Conservation (phyloP, 2,797 vertebrate species). For the Cyprinodon diabolis region DNA sequence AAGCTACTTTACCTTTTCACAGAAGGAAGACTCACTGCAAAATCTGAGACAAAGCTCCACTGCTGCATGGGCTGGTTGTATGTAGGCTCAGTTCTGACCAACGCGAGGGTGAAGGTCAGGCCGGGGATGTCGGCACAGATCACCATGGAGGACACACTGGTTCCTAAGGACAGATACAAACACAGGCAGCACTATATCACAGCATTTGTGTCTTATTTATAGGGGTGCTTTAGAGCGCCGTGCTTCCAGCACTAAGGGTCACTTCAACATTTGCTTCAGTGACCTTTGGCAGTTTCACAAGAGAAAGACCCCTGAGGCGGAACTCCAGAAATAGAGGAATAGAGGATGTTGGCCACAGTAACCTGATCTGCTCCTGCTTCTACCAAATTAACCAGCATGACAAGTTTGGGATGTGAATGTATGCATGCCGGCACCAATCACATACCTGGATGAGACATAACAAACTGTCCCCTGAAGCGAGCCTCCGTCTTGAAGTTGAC, state of each 20-base stretch:
- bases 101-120: slow-evolving; percentile 83
- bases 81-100: slow-evolving; percentile 83
- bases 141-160: slow-evolving; percentile 82
- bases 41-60: slow-evolving; percentile 87
- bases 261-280: slow-evolving; percentile 67
- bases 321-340: slow-evolving; percentile 70
- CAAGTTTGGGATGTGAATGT: slow-evolving; percentile 21
- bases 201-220: slow-evolving; percentile 33
- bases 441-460: slow-evolving; percentile 86
- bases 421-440: not conserved
- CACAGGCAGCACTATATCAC: slow-evolving; percentile 8
- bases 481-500: slow-evolving; percentile 86
- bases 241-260: slow-evolving; percentile 45
- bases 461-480: slow-evolving; percentile 84
- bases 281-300: slow-evolving; percentile 63
- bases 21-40: slow-evolving; percentile 78
- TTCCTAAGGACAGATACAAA: slow-evolving; percentile 71
- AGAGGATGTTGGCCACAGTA: slow-evolving; percentile 54
- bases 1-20: not conserved
- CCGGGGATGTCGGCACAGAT: slow-evolving; percentile 85
- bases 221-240: slow-evolving; percentile 35
- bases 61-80: slow-evolving; percentile 89
- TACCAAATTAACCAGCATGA: slow-evolving; percentile 45
- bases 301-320: slow-evolving; percentile 61
- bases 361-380: slow-evolving; percentile 50